These are phyloP conservation scores for Cheilosia urbana DNA, from an alignment of 2,888 invertebrate species.

Conservation along the genomic window DNA sequence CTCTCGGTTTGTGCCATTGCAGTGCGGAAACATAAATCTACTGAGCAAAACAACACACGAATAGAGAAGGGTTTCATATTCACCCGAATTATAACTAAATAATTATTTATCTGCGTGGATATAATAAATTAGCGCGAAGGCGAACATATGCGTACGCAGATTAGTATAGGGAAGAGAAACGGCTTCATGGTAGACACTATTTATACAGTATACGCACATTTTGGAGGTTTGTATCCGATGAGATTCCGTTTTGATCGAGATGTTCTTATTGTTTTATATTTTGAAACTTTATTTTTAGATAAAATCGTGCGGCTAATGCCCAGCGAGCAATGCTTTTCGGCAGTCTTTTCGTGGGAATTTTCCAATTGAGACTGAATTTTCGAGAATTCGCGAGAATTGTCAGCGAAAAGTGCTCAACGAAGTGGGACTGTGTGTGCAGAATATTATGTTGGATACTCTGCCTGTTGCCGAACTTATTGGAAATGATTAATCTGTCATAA, in stretches of 20 bases:
- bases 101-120: conserved; percentile 3
- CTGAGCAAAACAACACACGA: background rate
- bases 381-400: conserved; percentile 29
- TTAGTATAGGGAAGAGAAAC: background rate
- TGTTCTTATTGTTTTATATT: conserved; percentile 2
- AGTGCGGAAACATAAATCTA: conserved; percentile 15
- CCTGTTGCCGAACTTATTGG: background rate
- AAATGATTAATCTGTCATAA: conserved; percentile 28
- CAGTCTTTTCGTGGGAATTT: conserved; percentile 50
- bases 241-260: conserved; percentile 14
- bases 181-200: background rate
- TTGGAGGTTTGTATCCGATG: conserved; percentile 5
- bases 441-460: background rate
- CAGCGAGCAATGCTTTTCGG: conserved; percentile 2
- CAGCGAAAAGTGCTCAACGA: conserved; percentile 24
- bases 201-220: conserved; percentile 47
- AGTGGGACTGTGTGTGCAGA: conserved; percentile 15
- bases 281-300: conserved; percentile 44
- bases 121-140: conserved; percentile 10
- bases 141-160: conserved; percentile 23
- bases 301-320: conserved; percentile 2
- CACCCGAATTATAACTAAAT: conserved; percentile 3
- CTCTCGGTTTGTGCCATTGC: background rate
- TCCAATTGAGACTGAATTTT: conserved; percentile 60
- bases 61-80: background rate